A percentile compares a stretch with the other conserved stretches of the same genome.
Evolutionary conservation across 2,113 vertebrate species (phyloP).

Genomic region (Sturnira hondurensis): DNA sequence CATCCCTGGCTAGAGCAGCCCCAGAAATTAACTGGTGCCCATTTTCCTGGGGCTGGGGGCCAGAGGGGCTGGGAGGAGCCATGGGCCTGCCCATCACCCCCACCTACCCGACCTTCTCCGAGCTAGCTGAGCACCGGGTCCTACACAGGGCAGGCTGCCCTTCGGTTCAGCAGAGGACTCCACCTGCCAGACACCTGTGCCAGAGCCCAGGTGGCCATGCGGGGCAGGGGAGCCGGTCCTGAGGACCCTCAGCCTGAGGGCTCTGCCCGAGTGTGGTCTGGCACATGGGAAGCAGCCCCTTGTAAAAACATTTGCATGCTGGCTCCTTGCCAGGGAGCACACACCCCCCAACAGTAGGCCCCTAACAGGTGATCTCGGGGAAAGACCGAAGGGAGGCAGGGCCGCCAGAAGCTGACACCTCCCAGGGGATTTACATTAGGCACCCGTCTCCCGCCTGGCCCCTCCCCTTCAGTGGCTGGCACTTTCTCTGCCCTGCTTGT

Average conservation of each 20-base stretch:
- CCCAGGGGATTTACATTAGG: neutral
- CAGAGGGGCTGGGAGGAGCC: neutral
- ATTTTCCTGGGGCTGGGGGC: neutral
- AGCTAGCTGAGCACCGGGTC: neutral
- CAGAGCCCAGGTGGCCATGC: neutral
- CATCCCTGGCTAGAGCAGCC: neutral
- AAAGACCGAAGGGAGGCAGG: neutral
- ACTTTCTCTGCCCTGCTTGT: neutral
- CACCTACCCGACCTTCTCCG: neutral
- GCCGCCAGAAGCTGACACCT: neutral
- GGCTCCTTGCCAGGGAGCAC: neutral
- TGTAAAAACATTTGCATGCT: neutral
- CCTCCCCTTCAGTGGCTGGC: neutral
- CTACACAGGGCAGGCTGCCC: neutral
- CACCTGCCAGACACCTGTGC: neutral
- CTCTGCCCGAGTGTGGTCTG: fast-evolving
- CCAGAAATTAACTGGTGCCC: neutral
- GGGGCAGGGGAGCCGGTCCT: neutral
- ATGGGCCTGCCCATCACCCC: neutral
- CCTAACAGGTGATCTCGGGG: neutral
- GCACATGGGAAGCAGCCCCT: fast-evolving
- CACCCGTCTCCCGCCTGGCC: neutral
- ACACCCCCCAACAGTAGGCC: neutral
- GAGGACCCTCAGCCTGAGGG: neutral
- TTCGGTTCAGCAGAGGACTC: neutral